Conservation (phyloP, 2,797 vertebrate genomes). For the Sebastes hopkinsi region DNA sequence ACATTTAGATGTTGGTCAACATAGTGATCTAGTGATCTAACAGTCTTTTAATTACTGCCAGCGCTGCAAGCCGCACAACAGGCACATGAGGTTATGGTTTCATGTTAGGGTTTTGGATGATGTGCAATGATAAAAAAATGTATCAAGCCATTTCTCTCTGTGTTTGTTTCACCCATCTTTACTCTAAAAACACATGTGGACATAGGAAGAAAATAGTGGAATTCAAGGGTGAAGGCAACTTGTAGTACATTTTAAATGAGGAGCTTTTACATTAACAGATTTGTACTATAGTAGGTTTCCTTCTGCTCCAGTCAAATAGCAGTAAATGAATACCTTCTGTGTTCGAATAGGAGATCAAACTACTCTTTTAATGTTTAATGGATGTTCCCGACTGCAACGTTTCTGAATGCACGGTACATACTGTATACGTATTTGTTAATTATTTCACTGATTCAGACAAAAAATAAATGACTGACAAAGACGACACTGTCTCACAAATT, state of each 20-base stretch:
- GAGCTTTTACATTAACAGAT: not conserved
- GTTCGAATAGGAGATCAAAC: not conserved
- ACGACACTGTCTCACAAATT: not conserved
- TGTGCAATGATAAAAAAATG: not conserved
- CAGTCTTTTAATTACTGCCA: not conserved
- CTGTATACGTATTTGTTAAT: not conserved
- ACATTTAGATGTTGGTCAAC: not conserved
- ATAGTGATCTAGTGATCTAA: not conserved
- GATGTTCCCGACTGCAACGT: rapidly evolving
- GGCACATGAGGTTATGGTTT: not conserved
- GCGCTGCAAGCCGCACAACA: not conserved
- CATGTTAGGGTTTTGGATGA: not conserved
- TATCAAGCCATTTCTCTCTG: not conserved
- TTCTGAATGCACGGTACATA: not conserved
- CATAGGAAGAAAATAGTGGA: not conserved
- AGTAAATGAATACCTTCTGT: not conserved
- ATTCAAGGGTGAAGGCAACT: not conserved
- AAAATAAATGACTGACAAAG: not conserved
- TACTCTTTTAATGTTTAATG: not conserved
- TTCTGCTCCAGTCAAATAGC: not conserved
- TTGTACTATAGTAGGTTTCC: not conserved
- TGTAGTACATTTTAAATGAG: not conserved
- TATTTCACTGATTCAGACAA: not conserved
- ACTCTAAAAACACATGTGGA: not conserved
- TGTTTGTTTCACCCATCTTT: not conserved